A percentile compares a stretch with the other conserved stretches of the same genome.
phyloP scores from a whole-genome alignment of 2,797 vertebrate species.

The Sebastes alutus region DNA sequence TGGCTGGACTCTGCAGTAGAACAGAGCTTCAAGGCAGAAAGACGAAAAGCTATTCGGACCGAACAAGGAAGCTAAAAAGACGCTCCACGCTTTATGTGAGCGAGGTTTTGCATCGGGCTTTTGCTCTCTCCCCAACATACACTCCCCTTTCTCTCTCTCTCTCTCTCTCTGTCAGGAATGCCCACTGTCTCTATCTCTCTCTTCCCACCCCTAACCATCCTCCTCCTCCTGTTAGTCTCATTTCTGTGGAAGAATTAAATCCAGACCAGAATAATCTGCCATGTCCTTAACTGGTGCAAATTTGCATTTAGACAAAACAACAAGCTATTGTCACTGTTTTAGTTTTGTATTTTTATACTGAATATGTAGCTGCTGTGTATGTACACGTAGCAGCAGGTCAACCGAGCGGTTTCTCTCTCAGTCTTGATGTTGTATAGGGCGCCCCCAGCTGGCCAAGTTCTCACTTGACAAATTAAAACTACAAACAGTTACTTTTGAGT shows the following conservation, averaged over 20 bases:
- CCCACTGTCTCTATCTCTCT: not conserved
- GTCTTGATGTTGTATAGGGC: not conserved
- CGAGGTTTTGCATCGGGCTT: constrained; percentile 29
- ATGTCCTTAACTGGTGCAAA: not conserved
- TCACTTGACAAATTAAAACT: not conserved
- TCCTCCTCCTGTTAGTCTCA: constrained; percentile 1
- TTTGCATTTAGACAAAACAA: not conserved
- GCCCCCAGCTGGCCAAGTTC: constrained; percentile 2
- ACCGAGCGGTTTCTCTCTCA: not conserved
- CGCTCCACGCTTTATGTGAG: constrained; percentile 67
- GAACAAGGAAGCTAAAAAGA: constrained; percentile 72
- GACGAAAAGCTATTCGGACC: constrained; percentile 69
- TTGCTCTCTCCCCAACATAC: not conserved
- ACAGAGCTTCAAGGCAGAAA: constrained; percentile 20
- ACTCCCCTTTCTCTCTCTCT: not conserved
- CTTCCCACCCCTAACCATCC: constrained; percentile 1
- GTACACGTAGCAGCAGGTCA: not conserved
- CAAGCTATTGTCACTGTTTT: not conserved
- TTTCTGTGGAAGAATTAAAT: not conserved
- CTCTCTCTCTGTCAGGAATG: not conserved
- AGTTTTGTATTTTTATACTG: not conserved
- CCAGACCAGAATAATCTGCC: not conserved
- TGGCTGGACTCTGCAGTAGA: constrained; percentile 39
- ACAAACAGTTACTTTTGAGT: not conserved
- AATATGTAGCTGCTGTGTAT: not conserved